Evolutionary conservation across 1,140 invertebrate genomes (phyloP).

Genomic region (Apis laboriosa): DNA sequence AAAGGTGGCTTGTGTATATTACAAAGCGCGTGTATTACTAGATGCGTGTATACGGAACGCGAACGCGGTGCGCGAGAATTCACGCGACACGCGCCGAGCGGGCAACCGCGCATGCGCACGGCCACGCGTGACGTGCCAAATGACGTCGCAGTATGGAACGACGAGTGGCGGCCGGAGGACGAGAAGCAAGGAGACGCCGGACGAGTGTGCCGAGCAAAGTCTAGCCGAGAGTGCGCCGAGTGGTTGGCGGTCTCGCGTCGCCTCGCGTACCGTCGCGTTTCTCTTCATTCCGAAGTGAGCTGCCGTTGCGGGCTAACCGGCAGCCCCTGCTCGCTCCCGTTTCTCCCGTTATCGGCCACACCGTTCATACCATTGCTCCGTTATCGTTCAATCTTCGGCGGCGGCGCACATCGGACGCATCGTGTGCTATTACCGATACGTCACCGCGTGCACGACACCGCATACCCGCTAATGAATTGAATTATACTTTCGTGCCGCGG

Average conservation of each 20-base stretch:
- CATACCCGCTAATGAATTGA: conserved; percentile 33
- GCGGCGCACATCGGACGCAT: conserved; percentile 47
- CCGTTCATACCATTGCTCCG: not conserved
- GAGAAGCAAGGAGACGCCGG: conserved; percentile 36
- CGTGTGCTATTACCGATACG: conserved; percentile 1
- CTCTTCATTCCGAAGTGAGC: conserved; percentile 75
- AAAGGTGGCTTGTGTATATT: conserved; percentile 12
- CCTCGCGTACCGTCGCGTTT: conserved; percentile 49
- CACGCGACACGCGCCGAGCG: conserved; percentile 39
- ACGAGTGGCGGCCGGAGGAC: conserved; percentile 31
- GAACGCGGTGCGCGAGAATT: not conserved
- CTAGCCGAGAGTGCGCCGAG: conserved; percentile 43
- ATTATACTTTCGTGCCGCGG: conserved; percentile 48
- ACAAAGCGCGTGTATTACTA: not conserved
- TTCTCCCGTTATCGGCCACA: not conserved
- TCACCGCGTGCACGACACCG: conserved; percentile 21
- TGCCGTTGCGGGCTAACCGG: conserved; percentile 69
- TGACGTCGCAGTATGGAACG: conserved; percentile 55
- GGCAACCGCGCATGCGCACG: conserved; percentile 28
- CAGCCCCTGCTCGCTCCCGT: conserved; percentile 11
- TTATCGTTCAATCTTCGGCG: conserved; percentile 1
- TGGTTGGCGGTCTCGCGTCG: conserved; percentile 57
- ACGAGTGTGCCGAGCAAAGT: conserved; percentile 65
- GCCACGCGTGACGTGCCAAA: conserved; percentile 53
- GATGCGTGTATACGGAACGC: not conserved